Percentiles rank a stretch among this genome's conserved stretches.
Evolutionary conservation across 2,797 vertebrate genomes (phyloP).

Genomic region (Melanotaenia pygmaea): DNA sequence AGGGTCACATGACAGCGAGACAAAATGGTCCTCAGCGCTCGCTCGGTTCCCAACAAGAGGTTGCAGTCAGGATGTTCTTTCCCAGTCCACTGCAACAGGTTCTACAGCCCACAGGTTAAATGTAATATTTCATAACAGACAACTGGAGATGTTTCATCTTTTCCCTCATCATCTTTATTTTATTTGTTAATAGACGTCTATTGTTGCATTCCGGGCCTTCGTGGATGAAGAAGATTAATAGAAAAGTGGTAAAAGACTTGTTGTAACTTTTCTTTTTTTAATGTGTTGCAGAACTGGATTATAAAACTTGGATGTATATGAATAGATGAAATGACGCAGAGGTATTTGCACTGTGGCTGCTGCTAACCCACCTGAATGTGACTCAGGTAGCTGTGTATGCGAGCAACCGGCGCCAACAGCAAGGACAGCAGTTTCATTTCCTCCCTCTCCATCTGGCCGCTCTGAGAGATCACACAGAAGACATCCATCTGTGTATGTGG

Average conservation of each 20-base stretch:
- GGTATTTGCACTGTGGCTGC: no score
- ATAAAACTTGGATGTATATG: neutral
- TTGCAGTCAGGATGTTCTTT: constrained; percentile 81
- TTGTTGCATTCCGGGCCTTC: neutral
- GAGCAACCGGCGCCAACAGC: constrained; percentile 78
- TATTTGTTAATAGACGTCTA: neutral
- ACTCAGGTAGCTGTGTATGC: constrained; percentile 82
- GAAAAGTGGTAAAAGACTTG: neutral
- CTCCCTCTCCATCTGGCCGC: constrained; percentile 69
- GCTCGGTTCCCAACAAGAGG: constrained; percentile 78
- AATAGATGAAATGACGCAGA: neutral
- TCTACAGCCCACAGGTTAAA: constrained; percentile 50
- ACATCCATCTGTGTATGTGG: neutral
- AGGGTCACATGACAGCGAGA: constrained; percentile 78
- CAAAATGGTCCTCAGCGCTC: constrained; percentile 71
- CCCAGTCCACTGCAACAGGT: constrained; percentile 79
- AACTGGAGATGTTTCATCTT: no score
- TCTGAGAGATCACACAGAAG: constrained; percentile 41
- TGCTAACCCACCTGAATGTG: constrained; percentile 80
- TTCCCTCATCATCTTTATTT: no score
- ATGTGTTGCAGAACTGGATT: neutral
- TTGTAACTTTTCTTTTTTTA: neutral
- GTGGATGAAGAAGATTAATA: neutral
- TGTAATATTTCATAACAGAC: neutral
- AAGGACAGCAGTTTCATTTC: constrained; percentile 78